Conservation (phyloP, 2,113 vertebrate species). For the Chloroceryle aenea region DNA sequence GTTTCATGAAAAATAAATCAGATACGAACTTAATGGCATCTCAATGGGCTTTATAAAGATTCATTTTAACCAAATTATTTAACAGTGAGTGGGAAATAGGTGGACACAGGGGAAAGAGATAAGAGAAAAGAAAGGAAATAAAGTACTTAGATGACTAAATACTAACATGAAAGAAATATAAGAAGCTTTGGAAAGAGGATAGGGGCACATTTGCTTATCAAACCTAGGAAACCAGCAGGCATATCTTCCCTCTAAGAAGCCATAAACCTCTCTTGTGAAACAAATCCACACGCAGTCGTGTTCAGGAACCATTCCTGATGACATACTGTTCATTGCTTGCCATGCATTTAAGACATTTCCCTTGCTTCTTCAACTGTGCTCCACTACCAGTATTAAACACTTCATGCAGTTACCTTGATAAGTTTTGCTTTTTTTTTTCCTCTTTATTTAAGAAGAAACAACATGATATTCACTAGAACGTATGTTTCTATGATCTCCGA, state of each 20-base stretch:
- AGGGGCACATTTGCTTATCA: neutral
- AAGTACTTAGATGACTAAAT: neutral
- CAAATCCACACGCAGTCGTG: neutral
- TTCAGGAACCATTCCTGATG: neutral
- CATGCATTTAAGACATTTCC: neutral
- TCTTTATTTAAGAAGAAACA: neutral
- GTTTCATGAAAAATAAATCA: conserved; percentile 50
- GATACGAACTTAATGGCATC: neutral
- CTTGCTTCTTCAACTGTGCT: neutral
- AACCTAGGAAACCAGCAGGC: neutral
- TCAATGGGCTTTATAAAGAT: neutral
- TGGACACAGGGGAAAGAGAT: neutral
- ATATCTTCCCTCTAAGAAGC: neutral
- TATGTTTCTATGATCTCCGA: neutral
- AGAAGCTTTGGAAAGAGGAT: neutral
- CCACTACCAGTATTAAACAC: neutral
- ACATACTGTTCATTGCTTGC: neutral
- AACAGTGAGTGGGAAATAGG: neutral
- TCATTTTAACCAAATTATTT: conserved; percentile 11
- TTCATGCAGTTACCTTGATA: neutral
- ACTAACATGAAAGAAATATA: neutral
- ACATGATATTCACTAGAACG: neutral
- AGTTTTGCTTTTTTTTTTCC: neutral
- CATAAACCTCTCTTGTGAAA: neutral
- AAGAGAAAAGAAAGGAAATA: neutral